Conservation (phyloP, 2,888 invertebrate species). For the Cancer borealis region DNA sequence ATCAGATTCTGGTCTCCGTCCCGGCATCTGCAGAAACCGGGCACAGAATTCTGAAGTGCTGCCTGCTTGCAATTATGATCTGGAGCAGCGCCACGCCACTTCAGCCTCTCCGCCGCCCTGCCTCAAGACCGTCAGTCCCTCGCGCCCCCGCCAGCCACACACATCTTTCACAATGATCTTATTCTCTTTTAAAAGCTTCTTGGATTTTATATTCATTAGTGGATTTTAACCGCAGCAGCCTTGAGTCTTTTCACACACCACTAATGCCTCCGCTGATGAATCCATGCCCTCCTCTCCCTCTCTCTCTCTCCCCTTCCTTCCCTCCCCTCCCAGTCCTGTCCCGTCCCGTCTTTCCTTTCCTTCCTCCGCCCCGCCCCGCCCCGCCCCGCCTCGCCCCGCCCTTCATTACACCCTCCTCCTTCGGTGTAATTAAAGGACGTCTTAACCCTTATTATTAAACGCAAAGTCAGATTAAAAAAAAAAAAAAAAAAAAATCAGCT, state of each 20-base stretch:
- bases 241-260: conserved; percentile 28
- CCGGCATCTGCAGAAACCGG: neutral
- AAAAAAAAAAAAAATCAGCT: neutral
- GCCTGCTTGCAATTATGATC: neutral
- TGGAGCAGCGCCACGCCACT: neutral
- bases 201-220: conserved; percentile 51
- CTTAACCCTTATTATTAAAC: conserved; percentile 5
- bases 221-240: conserved; percentile 4
- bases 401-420: no score
- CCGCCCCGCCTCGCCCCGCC: neutral
- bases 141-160: neutral
- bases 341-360: no score
- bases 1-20: neutral
- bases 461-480: neutral
- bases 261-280: conserved; percentile 35
- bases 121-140: neutral
- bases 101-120: neutral
- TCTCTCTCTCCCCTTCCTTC: neutral
- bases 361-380: neutral
- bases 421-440: neutral
- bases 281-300: neutral
- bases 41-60: neutral
- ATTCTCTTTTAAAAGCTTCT: conserved; percentile 48
- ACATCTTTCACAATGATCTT: conserved; percentile 49
- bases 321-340: neutral